Base-by-base conservation (phyloP, 2,113 vertebrate genomes). In the Aptenodytes patagonicus region DNA sequence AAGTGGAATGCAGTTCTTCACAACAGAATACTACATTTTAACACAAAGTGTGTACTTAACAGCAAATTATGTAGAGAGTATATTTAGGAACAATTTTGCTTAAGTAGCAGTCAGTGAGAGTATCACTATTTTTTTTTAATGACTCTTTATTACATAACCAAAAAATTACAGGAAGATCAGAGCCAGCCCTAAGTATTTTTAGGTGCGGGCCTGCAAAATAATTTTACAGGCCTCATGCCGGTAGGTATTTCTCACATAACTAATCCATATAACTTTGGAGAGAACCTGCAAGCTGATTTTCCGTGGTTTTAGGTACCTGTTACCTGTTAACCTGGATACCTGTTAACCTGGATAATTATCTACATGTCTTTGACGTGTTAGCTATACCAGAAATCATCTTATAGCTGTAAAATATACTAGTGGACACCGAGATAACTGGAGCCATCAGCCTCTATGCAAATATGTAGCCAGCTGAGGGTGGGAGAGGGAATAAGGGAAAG, bases 321-420 rank as follows among this genome's bases (percentile, higher is more conserved):
- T 58, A 71, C 32, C 29, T 49, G 13, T 70, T 61, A 95, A 52
- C 15, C 11, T 64, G 40, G 9, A 70, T 62, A 89, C 32, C 29
- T 49, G 13, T 70, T 61, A 95, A 52, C 15, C 11, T 64, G 40
- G 9, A 70, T 62, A 89, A 62, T 36, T 18, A 46, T 8, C 9
- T 38, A 14, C 26, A 1, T 1, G 7, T 47, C 76, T 64, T 38
- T 34, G 46, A 65, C 65, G 21, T 0, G 0, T 71, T 17, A 36
- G 44, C 12, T 54, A 13, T 12, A 46, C 9, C 26, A 44, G 19
- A 79, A 32, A 55, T 32, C 9, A 40, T 32, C 29, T 70, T 52
- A 72, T 8, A 79, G 21, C 42, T 71, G 66, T 71, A 84, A 64
- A 87, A 77, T 25, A 61, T 7, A 61, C 44, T 7, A 25, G 11